These are phyloP conservation scores for Ceramica pisi DNA, from an alignment of 2,888 invertebrate species.

Conservation along the genomic window DNA sequence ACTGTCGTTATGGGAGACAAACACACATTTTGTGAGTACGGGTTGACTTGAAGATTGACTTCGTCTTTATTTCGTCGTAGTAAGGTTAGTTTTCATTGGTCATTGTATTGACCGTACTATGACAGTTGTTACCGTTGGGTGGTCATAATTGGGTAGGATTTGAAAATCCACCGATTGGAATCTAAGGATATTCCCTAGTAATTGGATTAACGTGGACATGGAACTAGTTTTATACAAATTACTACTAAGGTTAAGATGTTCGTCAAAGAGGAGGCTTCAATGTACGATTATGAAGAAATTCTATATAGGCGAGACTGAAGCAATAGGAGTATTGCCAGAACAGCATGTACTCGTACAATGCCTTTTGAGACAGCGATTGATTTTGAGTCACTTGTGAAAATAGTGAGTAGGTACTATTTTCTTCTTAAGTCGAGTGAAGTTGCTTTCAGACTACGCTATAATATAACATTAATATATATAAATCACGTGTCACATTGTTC, in stretches of 20 bases:
- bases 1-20: background rate
- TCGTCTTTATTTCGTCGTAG: background rate
- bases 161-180: background rate
- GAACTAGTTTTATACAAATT: background rate
- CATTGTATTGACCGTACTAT: background rate
- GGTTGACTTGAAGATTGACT: background rate
- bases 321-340: no score
- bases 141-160: background rate
- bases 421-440: no score
- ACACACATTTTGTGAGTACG: background rate
- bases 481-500: no score
- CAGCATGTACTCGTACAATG: no score
- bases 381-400: no score
- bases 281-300: no score
- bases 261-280: background rate
- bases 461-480: no score
- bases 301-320: no score
- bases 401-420: no score
- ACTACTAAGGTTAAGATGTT: background rate
- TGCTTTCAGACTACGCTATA: no score
- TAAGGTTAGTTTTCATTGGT: background rate
- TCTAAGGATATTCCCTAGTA: slow-evolving; percentile 2
- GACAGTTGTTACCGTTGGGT: background rate
- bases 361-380: no score
- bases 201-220: slow-evolving; percentile 1